Base-by-base conservation (phyloP, 2,888 invertebrate genomes). In the Melanophora roralis region DNA sequence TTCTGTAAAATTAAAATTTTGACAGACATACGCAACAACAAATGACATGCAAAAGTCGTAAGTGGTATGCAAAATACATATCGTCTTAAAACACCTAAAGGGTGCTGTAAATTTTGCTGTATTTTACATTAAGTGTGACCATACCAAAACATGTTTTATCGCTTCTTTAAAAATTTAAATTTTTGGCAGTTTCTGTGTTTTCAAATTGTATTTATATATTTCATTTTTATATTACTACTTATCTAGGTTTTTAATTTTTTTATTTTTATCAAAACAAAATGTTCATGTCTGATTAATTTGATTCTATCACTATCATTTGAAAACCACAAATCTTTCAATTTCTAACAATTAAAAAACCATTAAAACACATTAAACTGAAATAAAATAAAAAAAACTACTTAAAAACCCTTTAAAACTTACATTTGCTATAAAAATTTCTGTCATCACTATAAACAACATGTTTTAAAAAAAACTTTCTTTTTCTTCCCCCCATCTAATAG, bases 301-400 rank as follows among this genome's bases (percentile, higher is more conserved):
- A 34, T 67, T 51, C 21, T 57, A 59, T 47, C 32, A 19, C 32
- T 21, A 38, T 2, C 32, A 76, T 65, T 60, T 40, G 36, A 43
- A 49, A 27, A 7, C 11, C 65, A 76, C 73, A 76, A 80, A 80
- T 80, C 80, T 80, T 64, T 80, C 76, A 80, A 45, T 72, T 49
- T 51, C 38, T 47, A 68, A 68, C 68, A 57, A 80, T 80, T 76
- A 80, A 80, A 80, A 76, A 73, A 23, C 76, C 76, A 80, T 80
- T 80, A 73, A 76, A 76, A 55, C 36, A 12, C 62, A 72, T 72
- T 72, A 72, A 64, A 72, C 36, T 55, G 1, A 36, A 64, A 72
- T 64, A 27, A 72, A 69, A n/a, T n/a, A n/a, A 51, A 62, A 38
- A 60, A 40, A 47, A 65, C 34, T 49, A 68, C 43, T 79, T 75